These are phyloP conservation scores for Caracal caracal DNA, from an alignment of 2,113 vertebrate species.

Conservation along the genomic window DNA sequence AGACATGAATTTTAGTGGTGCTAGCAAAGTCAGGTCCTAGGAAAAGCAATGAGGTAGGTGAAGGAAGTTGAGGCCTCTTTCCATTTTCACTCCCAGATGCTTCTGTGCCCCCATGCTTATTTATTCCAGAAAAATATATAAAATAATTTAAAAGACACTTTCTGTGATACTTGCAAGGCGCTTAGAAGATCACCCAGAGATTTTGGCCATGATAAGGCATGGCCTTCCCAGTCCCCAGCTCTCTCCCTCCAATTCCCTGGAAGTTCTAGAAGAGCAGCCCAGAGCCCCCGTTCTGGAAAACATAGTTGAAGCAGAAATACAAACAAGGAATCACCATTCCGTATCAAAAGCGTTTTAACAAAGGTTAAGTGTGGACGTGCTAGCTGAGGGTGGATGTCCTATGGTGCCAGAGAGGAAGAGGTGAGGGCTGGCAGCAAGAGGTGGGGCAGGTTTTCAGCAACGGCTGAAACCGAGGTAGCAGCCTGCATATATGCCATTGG, in stretches of 20 bases:
- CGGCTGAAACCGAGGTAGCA: not conserved
- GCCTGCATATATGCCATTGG: not conserved
- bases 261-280: not conserved
- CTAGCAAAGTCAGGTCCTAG: not conserved
- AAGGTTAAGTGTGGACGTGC: not conserved
- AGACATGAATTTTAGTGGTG: not conserved
- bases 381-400: not conserved
- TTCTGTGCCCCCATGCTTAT: not conserved
- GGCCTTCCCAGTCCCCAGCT: not conserved
- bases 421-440: not conserved
- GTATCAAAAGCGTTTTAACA: not conserved
- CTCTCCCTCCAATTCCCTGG: not conserved
- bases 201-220: not conserved
- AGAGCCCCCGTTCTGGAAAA: not conserved
- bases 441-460: not conserved
- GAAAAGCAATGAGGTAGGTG: not conserved
- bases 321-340: not conserved
- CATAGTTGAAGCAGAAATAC: not conserved
- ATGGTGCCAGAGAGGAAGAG: not conserved
- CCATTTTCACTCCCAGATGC: not conserved
- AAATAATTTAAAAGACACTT: not conserved
- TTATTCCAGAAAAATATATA: not conserved
- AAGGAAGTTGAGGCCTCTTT: not conserved
- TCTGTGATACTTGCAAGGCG: slow-evolving; percentile 19
- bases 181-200: not conserved